These are phyloP conservation scores for Bimastos eiseni DNA, from an alignment of 2,888 invertebrate species.

Conservation along the genomic window DNA sequence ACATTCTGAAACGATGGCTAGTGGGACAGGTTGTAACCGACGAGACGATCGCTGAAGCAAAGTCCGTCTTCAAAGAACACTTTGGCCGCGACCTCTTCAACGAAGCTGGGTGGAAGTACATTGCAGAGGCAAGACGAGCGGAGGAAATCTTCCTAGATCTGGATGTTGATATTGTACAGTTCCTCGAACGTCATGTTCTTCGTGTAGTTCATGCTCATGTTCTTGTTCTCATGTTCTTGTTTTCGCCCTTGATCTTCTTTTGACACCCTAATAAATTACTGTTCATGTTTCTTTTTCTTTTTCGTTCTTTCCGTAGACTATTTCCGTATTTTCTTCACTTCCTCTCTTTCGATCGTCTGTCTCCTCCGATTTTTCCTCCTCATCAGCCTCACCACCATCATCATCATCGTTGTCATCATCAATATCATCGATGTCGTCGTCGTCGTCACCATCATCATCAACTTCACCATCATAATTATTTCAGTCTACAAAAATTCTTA, in stretches of 20 bases:
- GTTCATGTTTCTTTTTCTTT: not conserved
- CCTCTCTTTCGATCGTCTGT: too few species aligned
- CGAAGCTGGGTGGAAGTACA: slow-evolving; percentile 64
- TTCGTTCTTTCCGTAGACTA: too few species aligned
- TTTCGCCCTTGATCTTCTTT: not conserved
- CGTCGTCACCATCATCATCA: not conserved
- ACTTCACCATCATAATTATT: not conserved
- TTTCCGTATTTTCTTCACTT: too few species aligned
- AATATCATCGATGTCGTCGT: not conserved
- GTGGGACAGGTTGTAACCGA: slow-evolving; percentile 62
- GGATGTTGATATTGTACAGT: not conserved
- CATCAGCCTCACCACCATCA: not conserved
- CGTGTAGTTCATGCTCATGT: not conserved
- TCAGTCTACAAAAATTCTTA: not conserved
- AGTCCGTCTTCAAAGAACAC: slow-evolving; percentile 57
- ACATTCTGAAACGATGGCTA: slow-evolving; percentile 64
- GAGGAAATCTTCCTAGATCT: not conserved
- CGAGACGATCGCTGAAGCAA: slow-evolving; percentile 63
- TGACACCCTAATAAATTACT: too few species aligned
- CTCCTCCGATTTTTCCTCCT: not conserved
- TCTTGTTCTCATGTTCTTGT: not conserved
- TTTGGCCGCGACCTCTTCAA: slow-evolving; percentile 63
- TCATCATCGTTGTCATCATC: not conserved
- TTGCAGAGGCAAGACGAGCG: slow-evolving; percentile 58
- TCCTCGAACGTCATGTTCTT: not conserved